Conservation (phyloP, 2,113 vertebrate species). For the Plestiodon gilberti region DNA sequence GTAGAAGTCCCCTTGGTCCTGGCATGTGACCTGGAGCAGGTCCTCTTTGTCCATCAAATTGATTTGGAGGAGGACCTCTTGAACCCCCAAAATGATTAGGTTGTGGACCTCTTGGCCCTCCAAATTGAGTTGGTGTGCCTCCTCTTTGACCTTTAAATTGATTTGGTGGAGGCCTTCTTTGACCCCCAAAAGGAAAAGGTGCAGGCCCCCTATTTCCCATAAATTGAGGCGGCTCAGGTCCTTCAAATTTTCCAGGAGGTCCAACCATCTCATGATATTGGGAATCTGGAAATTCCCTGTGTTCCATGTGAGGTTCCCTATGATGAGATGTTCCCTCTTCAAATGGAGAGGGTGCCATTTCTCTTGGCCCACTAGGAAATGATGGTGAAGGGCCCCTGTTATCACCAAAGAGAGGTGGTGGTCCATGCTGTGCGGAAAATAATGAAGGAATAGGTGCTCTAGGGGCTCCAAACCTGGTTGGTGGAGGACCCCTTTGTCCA, state of each 20-base stretch:
- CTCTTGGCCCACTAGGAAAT: constrained; percentile 82
- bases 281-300: constrained; percentile 76
- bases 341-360: constrained; percentile 79
- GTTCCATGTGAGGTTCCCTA: constrained; percentile 75
- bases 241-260: constrained; percentile 72
- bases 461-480: constrained; percentile 81
- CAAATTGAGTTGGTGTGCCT: constrained; percentile 81
- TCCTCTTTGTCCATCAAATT: constrained; percentile 74
- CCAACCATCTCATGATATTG: constrained; percentile 82
- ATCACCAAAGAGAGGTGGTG: constrained; percentile 79
- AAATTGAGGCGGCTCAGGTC: constrained; percentile 75
- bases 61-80: constrained; percentile 73
- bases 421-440: constrained; percentile 85
- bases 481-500: constrained; percentile 78
- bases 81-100: constrained; percentile 84
- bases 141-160: constrained; percentile 76
- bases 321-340: constrained; percentile 70
- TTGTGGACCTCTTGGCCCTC: constrained; percentile 80
- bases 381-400: constrained; percentile 80
- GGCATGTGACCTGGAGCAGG: constrained; percentile 74
- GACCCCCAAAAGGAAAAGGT: constrained; percentile 70
- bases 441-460: constrained; percentile 84
- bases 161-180: constrained; percentile 72
- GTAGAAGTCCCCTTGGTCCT: constrained; percentile 70
- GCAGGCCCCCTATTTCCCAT: constrained; percentile 75